Evolutionary conservation across 1,140 invertebrate genomes (phyloP).

Genomic region (Potamilus streckersoni): DNA sequence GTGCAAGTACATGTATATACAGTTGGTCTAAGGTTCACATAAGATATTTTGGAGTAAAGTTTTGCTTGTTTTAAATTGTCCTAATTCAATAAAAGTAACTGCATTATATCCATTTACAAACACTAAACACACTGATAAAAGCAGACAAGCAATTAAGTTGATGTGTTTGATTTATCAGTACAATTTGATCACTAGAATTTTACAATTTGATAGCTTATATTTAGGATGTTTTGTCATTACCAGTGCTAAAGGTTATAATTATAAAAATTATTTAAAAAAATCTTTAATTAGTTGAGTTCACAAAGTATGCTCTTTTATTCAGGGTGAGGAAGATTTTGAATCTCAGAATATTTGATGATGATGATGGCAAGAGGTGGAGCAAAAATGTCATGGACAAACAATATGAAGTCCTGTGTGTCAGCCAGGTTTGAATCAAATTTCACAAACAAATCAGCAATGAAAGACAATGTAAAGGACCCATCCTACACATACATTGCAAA

Average conservation of each 20-base stretch:
- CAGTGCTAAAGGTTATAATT: neutral
- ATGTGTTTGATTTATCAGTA: too few species aligned
- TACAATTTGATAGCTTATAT: neutral
- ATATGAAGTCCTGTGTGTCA: conserved; percentile 73
- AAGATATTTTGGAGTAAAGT: too few species aligned
- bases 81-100: too few species aligned
- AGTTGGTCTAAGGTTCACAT: too few species aligned
- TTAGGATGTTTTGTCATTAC: neutral
- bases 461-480: neutral
- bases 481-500: too few species aligned
- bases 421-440: conserved; percentile 70
- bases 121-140: conserved; percentile 1
- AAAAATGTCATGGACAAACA: conserved; percentile 80
- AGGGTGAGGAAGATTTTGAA: conserved; percentile 86
- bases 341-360: conserved; percentile 84
- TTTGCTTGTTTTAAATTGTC: too few species aligned
- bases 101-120: neutral
- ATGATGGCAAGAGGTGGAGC: conserved; percentile 82
- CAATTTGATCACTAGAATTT: too few species aligned
- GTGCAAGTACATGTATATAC: too few species aligned
- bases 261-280: neutral
- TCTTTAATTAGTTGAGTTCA: neutral
- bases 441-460: neutral
- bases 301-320: conserved; percentile 44
- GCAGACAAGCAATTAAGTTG: neutral